Evolutionary conservation across 1,140 invertebrate species (phyloP).

Genomic region (Drosophila ogumai): DNA sequence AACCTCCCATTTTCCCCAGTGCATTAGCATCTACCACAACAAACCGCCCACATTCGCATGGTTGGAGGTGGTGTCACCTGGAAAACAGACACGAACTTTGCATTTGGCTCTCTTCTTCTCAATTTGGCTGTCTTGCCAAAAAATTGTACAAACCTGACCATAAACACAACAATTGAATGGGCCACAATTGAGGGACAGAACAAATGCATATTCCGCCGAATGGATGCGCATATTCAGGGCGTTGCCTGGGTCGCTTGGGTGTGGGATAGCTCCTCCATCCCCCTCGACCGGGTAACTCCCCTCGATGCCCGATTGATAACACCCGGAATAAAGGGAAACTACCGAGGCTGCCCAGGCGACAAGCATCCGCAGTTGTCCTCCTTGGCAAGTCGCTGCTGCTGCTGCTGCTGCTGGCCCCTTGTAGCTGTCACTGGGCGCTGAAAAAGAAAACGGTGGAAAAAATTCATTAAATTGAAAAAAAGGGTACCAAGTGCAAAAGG

Average conservation of each 20-base stretch:
- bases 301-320: conserved; percentile 40
- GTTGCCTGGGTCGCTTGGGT: conserved; percentile 14
- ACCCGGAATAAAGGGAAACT: conserved; percentile 31
- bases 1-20: not conserved
- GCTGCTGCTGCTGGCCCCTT: conserved; percentile 25
- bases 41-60: not conserved
- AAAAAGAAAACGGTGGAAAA: conserved; percentile 64
- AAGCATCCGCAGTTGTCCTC: conserved; percentile 30
- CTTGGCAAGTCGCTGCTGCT: not conserved
- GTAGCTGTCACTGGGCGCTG: conserved; percentile 69
- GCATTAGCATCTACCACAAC: not conserved
- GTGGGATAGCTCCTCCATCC: not conserved
- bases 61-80: conserved; percentile 43
- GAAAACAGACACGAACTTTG: conserved; percentile 35
- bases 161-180: conserved; percentile 49
- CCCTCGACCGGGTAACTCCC: not conserved
- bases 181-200: conserved; percentile 39
- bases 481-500: conserved; percentile 84
- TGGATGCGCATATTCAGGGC: conserved; percentile 43
- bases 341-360: conserved; percentile 14
- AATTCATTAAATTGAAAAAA: conserved; percentile 82
- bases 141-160: conserved; percentile 39
- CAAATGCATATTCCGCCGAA: conserved; percentile 43
- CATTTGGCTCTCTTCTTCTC: conserved; percentile 43
- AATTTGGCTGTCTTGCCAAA: conserved; percentile 48